Conservation (phyloP, 37 sponge, comb jelly and placozoan genomes). For the Chondrosia reniformis region DNA sequence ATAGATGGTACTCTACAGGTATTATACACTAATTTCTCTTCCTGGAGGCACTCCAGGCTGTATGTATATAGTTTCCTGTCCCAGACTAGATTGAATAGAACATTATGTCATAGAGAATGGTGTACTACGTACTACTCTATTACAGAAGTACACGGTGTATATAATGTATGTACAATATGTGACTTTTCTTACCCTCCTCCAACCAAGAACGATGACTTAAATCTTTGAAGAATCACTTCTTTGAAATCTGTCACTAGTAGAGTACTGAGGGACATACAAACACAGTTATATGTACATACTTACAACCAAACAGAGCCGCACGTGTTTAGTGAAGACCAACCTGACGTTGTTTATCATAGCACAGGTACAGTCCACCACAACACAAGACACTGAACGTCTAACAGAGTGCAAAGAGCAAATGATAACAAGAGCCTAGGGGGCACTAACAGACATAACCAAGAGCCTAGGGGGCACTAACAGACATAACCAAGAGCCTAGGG, state of each 20-base stretch:
- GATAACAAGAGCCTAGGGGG: too few species aligned
- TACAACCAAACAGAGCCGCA: background rate
- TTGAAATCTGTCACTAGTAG: conserved; percentile 64
- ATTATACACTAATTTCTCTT: too few species aligned
- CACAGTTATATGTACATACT: background rate
- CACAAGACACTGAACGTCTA: conserved; percentile 61
- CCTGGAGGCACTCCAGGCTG: too few species aligned
- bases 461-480: too few species aligned
- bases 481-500: too few species aligned
- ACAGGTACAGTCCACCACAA: conserved; percentile 77
- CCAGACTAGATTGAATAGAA: too few species aligned
- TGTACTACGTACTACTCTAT: too few species aligned
- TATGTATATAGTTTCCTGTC: too few species aligned
- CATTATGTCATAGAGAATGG: too few species aligned
- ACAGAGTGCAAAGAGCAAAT: background rate
- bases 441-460: too few species aligned
- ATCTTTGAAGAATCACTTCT: conserved; percentile 23
- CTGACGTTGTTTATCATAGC: conserved; percentile 84
- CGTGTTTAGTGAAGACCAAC: conserved; percentile 30
- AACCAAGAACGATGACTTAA: background rate
- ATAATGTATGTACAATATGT: background rate
- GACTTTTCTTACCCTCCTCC: background rate
- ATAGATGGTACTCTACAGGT: too few species aligned
- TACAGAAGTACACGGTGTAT: background rate
- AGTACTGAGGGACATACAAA: conserved; percentile 27